Base-by-base conservation (phyloP, 1,140 invertebrate species). In the Goniozus legneri region DNA sequence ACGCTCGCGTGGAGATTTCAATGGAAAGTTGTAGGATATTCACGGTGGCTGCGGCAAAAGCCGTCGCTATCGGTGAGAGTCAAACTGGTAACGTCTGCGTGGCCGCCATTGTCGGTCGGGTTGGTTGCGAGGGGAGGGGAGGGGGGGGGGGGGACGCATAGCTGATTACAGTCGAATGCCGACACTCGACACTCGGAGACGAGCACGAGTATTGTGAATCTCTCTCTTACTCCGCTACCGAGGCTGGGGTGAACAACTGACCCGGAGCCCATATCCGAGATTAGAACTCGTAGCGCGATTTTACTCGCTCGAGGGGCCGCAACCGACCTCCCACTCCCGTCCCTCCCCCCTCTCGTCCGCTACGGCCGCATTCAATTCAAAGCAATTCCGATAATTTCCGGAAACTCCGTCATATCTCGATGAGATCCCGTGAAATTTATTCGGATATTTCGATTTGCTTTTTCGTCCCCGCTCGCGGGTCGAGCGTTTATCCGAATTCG, bases 1-100 rank as follows among this genome's bases (percentile, higher is more conserved):
- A 4, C 4, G 10, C 24, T n/a, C n/a, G n/a, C n/a, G n/a, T n/a
- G 54, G 56, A 65, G 54, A 55, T 53, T 61, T 65, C 57, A 67
- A 65, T 67, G 37, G 64, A 65, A 68, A 65, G 56, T 64, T 64
- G 58, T 64, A 58, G 62, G 60, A 62, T 60, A 67, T 67, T 64
- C 60, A 62, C 57, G 45, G 51, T 60, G 49, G 52, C 51, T 52
- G 54, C 54, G 53, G 54, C 52, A 46, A 56, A 40, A 60, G 52
- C 54, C 46, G 51, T 62, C 44, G 47, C 34, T 53, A 44, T 50
- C 52, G 55, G 44, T 51, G 52, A 60, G 50, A 56, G 54, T 58
- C 56, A 52, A 61, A 59, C 59, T 61, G 52, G 52, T 51, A 55
- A 50, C 59, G 58, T 62, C 59, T 62, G 46, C 44, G 47, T 27